Conservation (phyloP, 2,888 invertebrate genomes). For the Resseliella maxima region DNA sequence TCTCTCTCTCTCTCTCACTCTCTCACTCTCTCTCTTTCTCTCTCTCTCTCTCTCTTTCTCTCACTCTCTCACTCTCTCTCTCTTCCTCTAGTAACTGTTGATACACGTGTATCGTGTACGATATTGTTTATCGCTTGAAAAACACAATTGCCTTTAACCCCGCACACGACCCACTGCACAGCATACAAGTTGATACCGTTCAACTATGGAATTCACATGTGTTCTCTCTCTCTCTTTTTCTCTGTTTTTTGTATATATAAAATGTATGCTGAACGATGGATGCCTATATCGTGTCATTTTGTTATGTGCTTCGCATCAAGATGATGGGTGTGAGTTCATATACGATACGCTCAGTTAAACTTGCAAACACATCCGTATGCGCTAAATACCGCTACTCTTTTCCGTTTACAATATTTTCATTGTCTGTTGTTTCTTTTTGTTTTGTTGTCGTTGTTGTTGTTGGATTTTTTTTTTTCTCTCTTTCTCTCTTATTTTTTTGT, state of each 20-base stretch:
- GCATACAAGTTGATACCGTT: constrained; percentile 30
- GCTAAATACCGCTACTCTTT: constrained; percentile 24
- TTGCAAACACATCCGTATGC: constrained; percentile 41
- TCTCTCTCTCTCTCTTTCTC: neutral
- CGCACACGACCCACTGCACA: neutral
- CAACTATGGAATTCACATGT: neutral
- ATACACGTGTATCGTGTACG: constrained; percentile 43
- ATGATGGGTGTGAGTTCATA: constrained; percentile 36
- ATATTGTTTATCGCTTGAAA: constrained; percentile 23
- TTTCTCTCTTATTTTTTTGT: neutral
- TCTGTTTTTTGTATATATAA: too few species aligned
- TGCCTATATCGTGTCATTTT: neutral
- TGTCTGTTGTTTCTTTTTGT: neutral
- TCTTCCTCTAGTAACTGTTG: neutral
- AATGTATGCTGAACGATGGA: neutral
- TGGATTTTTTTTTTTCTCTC: neutral
- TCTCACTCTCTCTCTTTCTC: neutral
- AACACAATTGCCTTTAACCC: neutral
- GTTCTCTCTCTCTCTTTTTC: too few species aligned
- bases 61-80: neutral
- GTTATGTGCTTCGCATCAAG: neutral
- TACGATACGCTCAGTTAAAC: constrained; percentile 45
- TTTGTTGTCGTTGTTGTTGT: neutral
- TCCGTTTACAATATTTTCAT: neutral
- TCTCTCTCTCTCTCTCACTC: neutral